These are phyloP conservation scores for Gallinago paraguaiae DNA, from an alignment of 2,113 vertebrate genomes.

Conservation along the genomic window DNA sequence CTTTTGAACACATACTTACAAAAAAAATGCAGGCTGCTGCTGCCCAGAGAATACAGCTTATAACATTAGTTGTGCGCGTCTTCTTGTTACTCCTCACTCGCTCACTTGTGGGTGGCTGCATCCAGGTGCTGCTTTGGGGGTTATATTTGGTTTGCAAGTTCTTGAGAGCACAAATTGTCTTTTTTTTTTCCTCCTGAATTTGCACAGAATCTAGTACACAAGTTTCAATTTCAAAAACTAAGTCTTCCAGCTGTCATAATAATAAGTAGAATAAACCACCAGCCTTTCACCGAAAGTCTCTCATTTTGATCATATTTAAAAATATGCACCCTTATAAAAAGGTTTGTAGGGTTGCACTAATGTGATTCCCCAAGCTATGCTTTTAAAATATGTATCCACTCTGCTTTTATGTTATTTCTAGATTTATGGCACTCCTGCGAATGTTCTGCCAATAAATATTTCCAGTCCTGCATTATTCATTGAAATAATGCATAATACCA, in stretches of 20 bases:
- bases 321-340: not conserved
- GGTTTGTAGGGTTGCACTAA: not conserved
- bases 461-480: constrained; percentile 56
- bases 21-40: not conserved
- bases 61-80: not conserved
- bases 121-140: not conserved
- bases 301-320: constrained; percentile 20
- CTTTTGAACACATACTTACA: not conserved
- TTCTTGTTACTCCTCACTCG: not conserved
- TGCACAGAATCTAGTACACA: not conserved
- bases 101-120: not conserved
- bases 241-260: not conserved
- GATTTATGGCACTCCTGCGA: constrained; percentile 16
- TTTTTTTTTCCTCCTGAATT: not conserved
- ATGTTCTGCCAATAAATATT: constrained; percentile 62
- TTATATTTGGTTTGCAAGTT: not conserved
- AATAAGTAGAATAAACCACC: not conserved
- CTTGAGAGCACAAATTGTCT: not conserved
- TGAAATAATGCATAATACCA: constrained; percentile 46
- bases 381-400: constrained; percentile 57
- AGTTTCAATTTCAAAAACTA: not conserved
- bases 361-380: not conserved
- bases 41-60: not conserved
- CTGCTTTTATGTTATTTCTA: constrained; percentile 51
- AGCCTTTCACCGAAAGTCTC: not conserved